These are phyloP conservation scores for Argentina silus DNA, from an alignment of 2,797 vertebrate species.

Conservation along the genomic window DNA sequence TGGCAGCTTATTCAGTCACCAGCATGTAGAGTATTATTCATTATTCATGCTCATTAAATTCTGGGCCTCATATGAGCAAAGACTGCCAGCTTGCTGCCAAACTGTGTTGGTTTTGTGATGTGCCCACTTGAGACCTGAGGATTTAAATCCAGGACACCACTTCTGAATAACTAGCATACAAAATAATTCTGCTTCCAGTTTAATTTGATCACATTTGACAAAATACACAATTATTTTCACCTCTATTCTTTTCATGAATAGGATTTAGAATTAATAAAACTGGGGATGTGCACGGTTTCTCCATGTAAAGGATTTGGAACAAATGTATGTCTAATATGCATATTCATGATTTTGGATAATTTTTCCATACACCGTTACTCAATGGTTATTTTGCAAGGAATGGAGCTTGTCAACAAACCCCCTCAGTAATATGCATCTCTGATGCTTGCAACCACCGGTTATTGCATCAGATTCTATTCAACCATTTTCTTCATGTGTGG, in stretches of 20 bases:
- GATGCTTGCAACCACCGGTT: constrained; percentile 47
- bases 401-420: constrained; percentile 66
- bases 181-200: constrained; percentile 72
- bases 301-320: constrained; percentile 74
- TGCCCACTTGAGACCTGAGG: constrained; percentile 83
- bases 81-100: constrained; percentile 83
- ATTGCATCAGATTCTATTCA: constrained; percentile 65
- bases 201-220: constrained; percentile 78
- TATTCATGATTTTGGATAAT: constrained; percentile 66
- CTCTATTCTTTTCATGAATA: constrained; percentile 67
- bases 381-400: constrained; percentile 63
- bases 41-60: constrained; percentile 91
- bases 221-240: constrained; percentile 77
- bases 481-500: constrained; percentile 35
- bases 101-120: constrained; percentile 84
- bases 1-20: constrained; percentile 79
- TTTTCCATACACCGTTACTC: constrained; percentile 49
- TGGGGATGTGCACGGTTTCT: constrained; percentile 48
- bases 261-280: constrained; percentile 75
- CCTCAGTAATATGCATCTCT: constrained; percentile 64
- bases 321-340: constrained; percentile 70
- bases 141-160: constrained; percentile 83
- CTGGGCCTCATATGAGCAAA: constrained; percentile 79
- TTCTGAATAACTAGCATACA: constrained; percentile 73
- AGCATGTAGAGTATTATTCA: constrained; percentile 84